These are phyloP conservation scores for Tromatobia lineatoria DNA, from an alignment of 2,888 invertebrate species.

Conservation along the genomic window DNA sequence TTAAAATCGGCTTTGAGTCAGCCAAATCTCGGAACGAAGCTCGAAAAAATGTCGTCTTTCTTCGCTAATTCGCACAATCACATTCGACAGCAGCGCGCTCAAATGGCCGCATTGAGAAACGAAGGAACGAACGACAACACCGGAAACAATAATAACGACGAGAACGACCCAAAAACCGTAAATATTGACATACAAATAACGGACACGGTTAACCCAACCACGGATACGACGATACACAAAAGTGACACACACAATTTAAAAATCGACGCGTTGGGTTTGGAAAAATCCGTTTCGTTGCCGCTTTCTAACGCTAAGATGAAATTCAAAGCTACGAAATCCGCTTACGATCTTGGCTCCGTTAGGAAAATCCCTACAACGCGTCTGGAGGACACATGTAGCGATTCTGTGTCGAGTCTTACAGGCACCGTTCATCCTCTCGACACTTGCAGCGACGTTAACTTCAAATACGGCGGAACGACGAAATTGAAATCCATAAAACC, in stretches of 20 bases:
- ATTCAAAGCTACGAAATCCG: conserved; percentile 82
- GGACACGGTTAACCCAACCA: conserved; percentile 76
- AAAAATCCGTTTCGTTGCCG: conserved; percentile 83
- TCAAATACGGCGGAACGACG: conserved; percentile 93
- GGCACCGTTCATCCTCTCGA: conserved; percentile 90
- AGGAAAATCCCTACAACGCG: conserved; percentile 85
- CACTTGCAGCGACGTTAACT: conserved; percentile 91
- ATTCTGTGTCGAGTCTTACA: conserved; percentile 84
- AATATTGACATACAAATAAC: conserved; percentile 85
- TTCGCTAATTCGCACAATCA: conserved; percentile 91
- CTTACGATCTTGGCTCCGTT: conserved; percentile 82
- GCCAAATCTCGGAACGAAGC: conserved; percentile 83
- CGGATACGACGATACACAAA: conserved; percentile 68
- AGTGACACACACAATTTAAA: conserved; percentile 75
- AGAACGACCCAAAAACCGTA: conserved; percentile 83
- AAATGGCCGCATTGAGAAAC: conserved; percentile 85
- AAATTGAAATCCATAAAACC: conserved; percentile 92
- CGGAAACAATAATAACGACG: conserved; percentile 77
- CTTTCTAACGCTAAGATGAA: conserved; percentile 79
- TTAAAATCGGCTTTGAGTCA: conserved; percentile 84
- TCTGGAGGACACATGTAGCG: conserved; percentile 84
- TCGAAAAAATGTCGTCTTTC: conserved; percentile 86
- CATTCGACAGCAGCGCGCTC: conserved; percentile 88
- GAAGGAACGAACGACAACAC: conserved; percentile 70
- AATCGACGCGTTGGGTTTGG: conserved; percentile 75